These are phyloP conservation scores for Meloidogyne chitwoodi DNA, from an alignment of 1,140 invertebrate genomes.

Conservation along the genomic window DNA sequence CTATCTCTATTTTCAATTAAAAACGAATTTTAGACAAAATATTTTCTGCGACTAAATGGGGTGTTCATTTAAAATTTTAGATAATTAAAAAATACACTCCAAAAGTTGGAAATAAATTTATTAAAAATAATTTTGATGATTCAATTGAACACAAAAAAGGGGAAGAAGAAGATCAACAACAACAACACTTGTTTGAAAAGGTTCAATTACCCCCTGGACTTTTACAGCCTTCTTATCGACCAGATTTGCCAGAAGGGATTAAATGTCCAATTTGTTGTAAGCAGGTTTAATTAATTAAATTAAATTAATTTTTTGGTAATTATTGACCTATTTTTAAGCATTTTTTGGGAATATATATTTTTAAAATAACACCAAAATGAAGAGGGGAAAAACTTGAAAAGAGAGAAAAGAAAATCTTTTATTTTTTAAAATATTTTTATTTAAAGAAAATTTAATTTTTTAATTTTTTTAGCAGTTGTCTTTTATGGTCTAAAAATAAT, in stretches of 20 bases:
- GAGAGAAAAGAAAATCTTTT: background rate
- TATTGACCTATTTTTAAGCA: too few species aligned
- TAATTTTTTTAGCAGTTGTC: slow-evolving; percentile 24
- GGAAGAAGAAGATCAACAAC: background rate
- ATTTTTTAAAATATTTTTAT: background rate
- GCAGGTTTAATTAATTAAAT: slow-evolving; percentile 15
- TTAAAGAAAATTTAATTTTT: background rate
- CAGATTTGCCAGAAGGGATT: slow-evolving; percentile 28
- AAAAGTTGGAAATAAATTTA: background rate
- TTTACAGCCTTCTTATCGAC: slow-evolving; percentile 8
- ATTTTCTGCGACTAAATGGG: too few species aligned
- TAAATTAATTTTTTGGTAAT: too few species aligned
- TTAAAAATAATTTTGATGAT: background rate
- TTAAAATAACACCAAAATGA: too few species aligned
- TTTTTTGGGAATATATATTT: too few species aligned
- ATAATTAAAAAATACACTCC: background rate
- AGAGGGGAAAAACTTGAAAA: too few species aligned
- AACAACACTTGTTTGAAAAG: too few species aligned
- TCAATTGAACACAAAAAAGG: background rate
- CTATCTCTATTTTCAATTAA: too few species aligned
- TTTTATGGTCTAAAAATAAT: slow-evolving; percentile 31
- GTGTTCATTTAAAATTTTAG: background rate
- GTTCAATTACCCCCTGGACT: slow-evolving; percentile 1
- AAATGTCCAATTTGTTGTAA: slow-evolving; percentile 36
- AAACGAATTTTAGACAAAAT: too few species aligned